phyloP scores from a whole-genome alignment of 2,888 invertebrate species.

The Muscina levida region DNA sequence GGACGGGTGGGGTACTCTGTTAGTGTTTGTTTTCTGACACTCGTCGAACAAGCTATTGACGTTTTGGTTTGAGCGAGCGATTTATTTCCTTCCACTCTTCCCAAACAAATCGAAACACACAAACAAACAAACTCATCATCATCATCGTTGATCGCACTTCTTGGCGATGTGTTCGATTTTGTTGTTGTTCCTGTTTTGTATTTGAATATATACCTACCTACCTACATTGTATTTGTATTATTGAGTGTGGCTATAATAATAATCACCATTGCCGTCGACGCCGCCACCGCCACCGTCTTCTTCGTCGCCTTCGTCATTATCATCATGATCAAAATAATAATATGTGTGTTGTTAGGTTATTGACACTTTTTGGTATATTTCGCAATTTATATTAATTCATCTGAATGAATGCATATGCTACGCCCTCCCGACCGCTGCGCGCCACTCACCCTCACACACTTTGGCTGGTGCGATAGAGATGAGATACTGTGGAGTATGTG shows the following conservation, averaged over 20 bases:
- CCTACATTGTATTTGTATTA: not conserved
- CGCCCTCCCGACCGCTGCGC: not conserved
- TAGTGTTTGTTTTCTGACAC: too few species aligned
- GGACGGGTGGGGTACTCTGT: too few species aligned
- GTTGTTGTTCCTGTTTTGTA: constrained; percentile 10
- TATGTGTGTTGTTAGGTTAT: constrained; percentile 58
- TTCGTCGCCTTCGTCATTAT: too few species aligned
- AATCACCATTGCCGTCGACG: not conserved
- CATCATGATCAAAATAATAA: constrained; percentile 40
- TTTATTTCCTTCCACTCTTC: too few species aligned
- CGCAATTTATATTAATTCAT: constrained; percentile 63
- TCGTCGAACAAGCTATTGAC: too few species aligned
- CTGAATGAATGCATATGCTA: constrained; percentile 28
- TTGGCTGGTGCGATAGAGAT: too few species aligned
- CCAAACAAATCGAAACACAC: too few species aligned
- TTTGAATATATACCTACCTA: constrained; percentile 3
- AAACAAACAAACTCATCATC: too few species aligned
- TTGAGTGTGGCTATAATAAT: constrained; percentile 34
- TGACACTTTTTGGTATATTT: constrained; percentile 62
- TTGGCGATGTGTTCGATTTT: not conserved
- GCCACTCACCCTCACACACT: not conserved
- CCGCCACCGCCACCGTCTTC: not conserved
- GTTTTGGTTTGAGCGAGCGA: too few species aligned
- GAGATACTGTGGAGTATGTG: too few species aligned
- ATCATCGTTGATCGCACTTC: too few species aligned